These are phyloP conservation scores for Drosophila suzukii DNA, from an alignment of 1,140 invertebrate species.

Conservation along the genomic window DNA sequence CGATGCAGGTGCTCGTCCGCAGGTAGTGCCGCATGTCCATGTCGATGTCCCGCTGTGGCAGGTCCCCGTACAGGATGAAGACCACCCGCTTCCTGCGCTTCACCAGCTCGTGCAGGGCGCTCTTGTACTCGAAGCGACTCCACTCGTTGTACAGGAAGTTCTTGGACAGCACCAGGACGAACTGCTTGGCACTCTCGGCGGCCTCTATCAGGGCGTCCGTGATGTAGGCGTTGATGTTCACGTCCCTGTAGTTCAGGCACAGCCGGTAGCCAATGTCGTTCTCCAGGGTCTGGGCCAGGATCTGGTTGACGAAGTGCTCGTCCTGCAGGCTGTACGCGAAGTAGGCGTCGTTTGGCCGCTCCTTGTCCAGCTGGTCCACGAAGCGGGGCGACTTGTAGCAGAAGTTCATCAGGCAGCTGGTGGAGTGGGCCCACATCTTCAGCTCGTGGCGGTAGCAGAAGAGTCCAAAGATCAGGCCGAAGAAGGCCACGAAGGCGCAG, in stretches of 20 bases:
- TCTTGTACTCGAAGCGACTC: constrained; percentile 96
- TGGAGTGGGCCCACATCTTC: constrained; percentile 93
- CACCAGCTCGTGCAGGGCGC: constrained; percentile 95
- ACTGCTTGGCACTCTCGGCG: constrained; percentile 94
- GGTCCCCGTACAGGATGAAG: constrained; percentile 93
- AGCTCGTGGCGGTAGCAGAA: constrained; percentile 93
- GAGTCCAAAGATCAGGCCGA: constrained; percentile 89
- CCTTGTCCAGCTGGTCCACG: constrained; percentile 90
- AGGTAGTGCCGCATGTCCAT: constrained; percentile 94
- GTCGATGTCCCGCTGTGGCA: constrained; percentile 94
- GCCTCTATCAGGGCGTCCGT: constrained; percentile 95
- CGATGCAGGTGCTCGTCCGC: constrained; percentile 94
- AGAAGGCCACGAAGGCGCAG: constrained; percentile 89
- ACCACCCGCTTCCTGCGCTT: constrained; percentile 93
- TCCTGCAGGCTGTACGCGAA: constrained; percentile 96
- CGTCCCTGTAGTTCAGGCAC: constrained; percentile 94
- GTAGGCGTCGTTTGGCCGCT: constrained; percentile 95
- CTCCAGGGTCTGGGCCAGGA: constrained; percentile 93
- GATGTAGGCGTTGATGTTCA: constrained; percentile 92
- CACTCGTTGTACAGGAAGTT: constrained; percentile 97
- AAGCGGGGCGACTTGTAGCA: constrained; percentile 92
- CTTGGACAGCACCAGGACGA: constrained; percentile 95
- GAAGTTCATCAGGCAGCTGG: constrained; percentile 90
- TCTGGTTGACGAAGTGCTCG: constrained; percentile 94
- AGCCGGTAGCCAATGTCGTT: constrained; percentile 91